Percentiles rank a stretch among this genome's conserved stretches.
These are phyloP conservation scores for Columba livia DNA, from an alignment of 2,113 vertebrate species.

Conservation along the genomic window DNA sequence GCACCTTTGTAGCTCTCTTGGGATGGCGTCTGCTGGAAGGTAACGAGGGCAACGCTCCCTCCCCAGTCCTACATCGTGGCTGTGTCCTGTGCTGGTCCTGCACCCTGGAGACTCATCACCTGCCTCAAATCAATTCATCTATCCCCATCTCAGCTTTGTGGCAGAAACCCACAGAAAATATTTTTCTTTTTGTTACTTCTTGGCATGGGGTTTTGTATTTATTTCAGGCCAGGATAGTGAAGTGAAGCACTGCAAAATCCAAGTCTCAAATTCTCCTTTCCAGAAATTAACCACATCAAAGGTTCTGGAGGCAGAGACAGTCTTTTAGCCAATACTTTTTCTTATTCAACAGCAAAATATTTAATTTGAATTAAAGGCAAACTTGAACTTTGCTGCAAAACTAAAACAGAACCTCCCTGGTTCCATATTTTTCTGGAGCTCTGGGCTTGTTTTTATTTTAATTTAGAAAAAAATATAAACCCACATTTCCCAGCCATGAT, in stretches of 20 bases:
- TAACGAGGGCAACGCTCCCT: background rate
- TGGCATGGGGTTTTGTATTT: background rate
- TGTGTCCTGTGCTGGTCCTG: background rate
- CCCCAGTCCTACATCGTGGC: fast-evolving
- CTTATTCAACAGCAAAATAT: constrained; percentile 4
- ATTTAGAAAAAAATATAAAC: constrained; percentile 17
- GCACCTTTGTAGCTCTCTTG: background rate
- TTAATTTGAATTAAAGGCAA: constrained; percentile 43
- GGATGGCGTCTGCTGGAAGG: background rate
- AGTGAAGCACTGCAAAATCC: constrained; percentile 22
- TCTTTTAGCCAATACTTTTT: constrained; percentile 31
- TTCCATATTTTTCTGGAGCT: constrained; percentile 4
- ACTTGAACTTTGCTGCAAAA: background rate
- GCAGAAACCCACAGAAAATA: constrained; percentile 32
- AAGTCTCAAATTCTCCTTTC: constrained; percentile 33
- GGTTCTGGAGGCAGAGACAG: constrained; percentile 30
- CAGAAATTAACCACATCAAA: constrained; percentile 60
- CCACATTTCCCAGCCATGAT: constrained; percentile 15
- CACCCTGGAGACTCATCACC: background rate
- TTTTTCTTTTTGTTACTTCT: constrained; percentile 24
- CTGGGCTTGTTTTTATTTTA: constrained; percentile 14
- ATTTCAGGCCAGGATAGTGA: constrained; percentile 31
- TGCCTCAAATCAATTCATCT: background rate
- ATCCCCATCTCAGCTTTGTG: background rate
- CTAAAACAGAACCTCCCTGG: background rate